phyloP scores from a whole-genome alignment of 2,797 vertebrate species.

The Crypturellus tataupa region DNA sequence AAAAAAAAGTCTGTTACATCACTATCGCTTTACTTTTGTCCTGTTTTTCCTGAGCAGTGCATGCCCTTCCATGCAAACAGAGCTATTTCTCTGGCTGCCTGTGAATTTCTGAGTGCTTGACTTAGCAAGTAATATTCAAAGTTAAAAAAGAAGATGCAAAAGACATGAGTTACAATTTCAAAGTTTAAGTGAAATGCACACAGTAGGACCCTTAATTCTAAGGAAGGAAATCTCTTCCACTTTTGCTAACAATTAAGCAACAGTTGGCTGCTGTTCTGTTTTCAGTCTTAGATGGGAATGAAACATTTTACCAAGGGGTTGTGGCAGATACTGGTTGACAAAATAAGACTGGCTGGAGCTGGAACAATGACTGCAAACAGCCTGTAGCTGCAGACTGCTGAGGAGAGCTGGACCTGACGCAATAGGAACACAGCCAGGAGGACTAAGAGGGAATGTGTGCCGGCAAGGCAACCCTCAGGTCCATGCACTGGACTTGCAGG shows the following conservation, averaged over 20 bases:
- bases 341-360: neutral
- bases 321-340: neutral
- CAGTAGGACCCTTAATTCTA: neutral
- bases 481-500: neutral
- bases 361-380: neutral
- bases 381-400: neutral
- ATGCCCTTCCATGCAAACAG: neutral
- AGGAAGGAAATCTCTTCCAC: neutral
- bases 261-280: neutral
- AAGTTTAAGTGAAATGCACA: fast-evolving
- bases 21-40: neutral
- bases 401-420: neutral
- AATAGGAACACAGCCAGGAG: neutral
- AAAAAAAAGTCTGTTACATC: neutral
- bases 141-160: neutral
- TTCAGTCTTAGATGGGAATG: neutral
- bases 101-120: neutral
- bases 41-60: neutral
- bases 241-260: neutral
- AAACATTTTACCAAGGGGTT: neutral
- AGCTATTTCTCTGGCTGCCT: neutral
- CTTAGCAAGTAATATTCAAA: neutral
- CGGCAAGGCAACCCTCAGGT: neutral
- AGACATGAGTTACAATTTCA: neutral
- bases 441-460: neutral